These are phyloP conservation scores for Sinocyclocheilus anshuiensis DNA, from an alignment of 2,113 vertebrate genomes.

Conservation along the genomic window DNA sequence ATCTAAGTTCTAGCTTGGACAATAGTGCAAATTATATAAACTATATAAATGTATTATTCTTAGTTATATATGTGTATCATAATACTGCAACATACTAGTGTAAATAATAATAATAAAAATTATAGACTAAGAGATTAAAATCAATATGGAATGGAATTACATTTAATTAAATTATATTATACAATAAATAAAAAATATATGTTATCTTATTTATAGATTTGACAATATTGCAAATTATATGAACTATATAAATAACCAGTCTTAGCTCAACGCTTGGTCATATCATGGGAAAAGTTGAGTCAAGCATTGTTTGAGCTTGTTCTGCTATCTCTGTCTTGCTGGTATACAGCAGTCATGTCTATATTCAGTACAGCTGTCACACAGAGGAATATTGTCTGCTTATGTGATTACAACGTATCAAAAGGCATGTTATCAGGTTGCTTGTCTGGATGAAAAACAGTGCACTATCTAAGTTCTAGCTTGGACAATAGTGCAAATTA, in stretches of 20 bases:
- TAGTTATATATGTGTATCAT: neutral
- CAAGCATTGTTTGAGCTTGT: constrained; percentile 36
- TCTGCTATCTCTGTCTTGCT: constrained; percentile 30
- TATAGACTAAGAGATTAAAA: too few species aligned
- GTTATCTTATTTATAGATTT: too few species aligned
- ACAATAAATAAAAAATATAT: too few species aligned
- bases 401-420: constrained; percentile 11
- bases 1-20: neutral
- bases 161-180: too few species aligned
- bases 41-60: neutral
- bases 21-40: neutral
- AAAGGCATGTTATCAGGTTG: neutral
- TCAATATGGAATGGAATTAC: too few species aligned
- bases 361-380: constrained; percentile 7
- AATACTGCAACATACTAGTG: too few species aligned
- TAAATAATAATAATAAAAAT: too few species aligned
- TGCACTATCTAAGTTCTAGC: neutral
- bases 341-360: constrained; percentile 16
- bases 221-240: too few species aligned
- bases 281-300: constrained; percentile 48
- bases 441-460: neutral
- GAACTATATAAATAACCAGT: neutral
- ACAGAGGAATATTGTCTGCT: constrained; percentile 2
- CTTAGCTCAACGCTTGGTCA: constrained; percentile 31
- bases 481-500: neutral